These are phyloP conservation scores for Hermaeophaga mercurialis DNA, from an alignment of 2,888 invertebrate genomes.

Conservation along the genomic window DNA sequence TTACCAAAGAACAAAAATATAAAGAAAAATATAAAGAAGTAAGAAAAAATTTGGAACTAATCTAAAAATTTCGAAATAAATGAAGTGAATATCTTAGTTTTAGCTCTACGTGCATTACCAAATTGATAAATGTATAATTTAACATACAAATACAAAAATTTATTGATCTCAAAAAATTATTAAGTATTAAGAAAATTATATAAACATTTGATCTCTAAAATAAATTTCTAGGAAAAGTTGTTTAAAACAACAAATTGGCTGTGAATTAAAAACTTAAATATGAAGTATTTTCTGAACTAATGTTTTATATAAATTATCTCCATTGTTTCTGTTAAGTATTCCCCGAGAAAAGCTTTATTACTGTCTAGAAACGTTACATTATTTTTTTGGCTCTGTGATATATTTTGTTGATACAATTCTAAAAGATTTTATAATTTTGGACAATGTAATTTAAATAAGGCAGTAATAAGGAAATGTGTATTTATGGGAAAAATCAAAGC, in stretches of 20 bases:
- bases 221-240: constrained; percentile 9
- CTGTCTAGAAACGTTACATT: constrained; percentile 36
- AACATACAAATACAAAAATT: neutral
- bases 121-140: neutral
- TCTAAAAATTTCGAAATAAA: too few relatives aligned
- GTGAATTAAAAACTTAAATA: constrained; percentile 25
- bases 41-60: too few relatives aligned
- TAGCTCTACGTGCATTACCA: neutral
- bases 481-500: constrained; percentile 40
- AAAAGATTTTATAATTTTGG: constrained; percentile 44
- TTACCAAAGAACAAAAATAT: too few relatives aligned
- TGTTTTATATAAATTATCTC: constrained; percentile 25
- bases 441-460: constrained; percentile 37
- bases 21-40: too few relatives aligned
- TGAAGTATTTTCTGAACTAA: constrained; percentile 24
- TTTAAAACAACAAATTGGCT: constrained; percentile 26
- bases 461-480: constrained; percentile 33
- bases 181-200: constrained; percentile 18
- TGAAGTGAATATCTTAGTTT: too few relatives aligned
- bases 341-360: constrained; percentile 33
- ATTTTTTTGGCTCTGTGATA: constrained; percentile 54
- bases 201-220: constrained; percentile 16
- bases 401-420: constrained; percentile 46
- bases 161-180: constrained; percentile 16
- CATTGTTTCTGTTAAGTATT: constrained; percentile 26